Evolutionary conservation across 2,113 vertebrate genomes (phyloP).

Genomic region (Megaceryle maxima): DNA sequence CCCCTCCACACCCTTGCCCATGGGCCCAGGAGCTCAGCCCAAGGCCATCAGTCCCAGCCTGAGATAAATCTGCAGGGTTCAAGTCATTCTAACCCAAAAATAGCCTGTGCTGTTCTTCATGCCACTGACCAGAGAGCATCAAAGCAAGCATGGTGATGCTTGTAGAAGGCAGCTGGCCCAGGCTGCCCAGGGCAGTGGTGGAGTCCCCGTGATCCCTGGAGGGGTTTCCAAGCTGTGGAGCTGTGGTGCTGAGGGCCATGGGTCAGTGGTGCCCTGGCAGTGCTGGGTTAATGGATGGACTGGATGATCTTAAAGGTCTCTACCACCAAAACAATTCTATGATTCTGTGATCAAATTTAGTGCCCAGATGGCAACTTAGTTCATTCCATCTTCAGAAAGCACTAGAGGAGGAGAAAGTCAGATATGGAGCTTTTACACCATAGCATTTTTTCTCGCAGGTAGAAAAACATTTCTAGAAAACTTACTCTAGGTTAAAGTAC

Average conservation of each 20-base stretch:
- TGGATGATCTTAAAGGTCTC: neutral
- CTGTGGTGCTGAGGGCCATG: neutral
- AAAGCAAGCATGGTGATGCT: neutral
- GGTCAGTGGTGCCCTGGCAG: neutral
- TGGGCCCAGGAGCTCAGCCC: neutral
- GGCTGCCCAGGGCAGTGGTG: neutral
- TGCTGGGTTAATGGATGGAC: neutral
- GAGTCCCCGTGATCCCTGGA: neutral
- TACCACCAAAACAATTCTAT: neutral
- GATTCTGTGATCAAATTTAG: neutral
- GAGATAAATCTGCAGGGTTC: neutral
- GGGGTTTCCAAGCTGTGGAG: neutral
- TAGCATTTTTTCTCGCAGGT: neutral
- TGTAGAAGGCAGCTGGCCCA: neutral
- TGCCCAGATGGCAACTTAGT: neutral
- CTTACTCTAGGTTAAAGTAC: neutral
- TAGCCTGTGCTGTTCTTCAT: rapidly evolving
- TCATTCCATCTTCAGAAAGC: rapidly evolving
- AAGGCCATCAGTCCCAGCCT: neutral
- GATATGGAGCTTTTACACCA: neutral
- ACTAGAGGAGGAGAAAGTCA: neutral
- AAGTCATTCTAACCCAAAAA: neutral
- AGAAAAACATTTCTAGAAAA: neutral
- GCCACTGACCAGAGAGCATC: neutral
- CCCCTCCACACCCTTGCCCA: neutral